Percentiles rank a stretch among this genome's conserved stretches.
phyloP scores from a whole-genome alignment of 2,113 vertebrate genomes.

The Buteo buteo region DNA sequence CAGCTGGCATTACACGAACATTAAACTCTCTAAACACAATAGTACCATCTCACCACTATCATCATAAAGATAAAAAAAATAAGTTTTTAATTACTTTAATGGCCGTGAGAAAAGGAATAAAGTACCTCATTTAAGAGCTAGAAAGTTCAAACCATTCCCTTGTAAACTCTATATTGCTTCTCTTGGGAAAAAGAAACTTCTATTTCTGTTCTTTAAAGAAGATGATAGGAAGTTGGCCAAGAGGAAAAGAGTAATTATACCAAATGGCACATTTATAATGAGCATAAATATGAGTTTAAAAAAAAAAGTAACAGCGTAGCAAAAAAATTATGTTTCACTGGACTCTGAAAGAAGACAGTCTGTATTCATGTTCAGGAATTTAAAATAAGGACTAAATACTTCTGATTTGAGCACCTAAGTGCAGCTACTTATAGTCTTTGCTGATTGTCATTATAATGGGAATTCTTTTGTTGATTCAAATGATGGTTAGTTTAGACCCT shows the following conservation, averaged over 20 bases:
- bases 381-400: not conserved
- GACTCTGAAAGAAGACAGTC: not conserved
- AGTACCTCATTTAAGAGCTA: not conserved
- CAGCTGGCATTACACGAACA: not conserved
- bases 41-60: not conserved
- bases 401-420: not conserved
- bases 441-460: not conserved
- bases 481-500: not conserved
- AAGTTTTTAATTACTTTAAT: not conserved
- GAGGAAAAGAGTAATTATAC: constrained; percentile 49
- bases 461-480: not conserved
- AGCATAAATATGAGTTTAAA: not conserved
- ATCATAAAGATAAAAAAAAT: not conserved
- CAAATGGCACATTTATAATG: constrained; percentile 2
- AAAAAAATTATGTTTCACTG: not conserved
- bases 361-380: not conserved
- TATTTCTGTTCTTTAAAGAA: constrained; percentile 47
- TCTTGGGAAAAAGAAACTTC: constrained; percentile 35
- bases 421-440: not conserved
- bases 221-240: constrained; percentile 10
- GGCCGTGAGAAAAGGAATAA: not conserved
- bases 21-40: not conserved
- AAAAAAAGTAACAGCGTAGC: not conserved
- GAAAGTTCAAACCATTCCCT: not conserved
- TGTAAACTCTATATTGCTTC: not conserved